Evolutionary conservation across 2,888 invertebrate species (phyloP).

Genomic region (Anarsia innoxiella): DNA sequence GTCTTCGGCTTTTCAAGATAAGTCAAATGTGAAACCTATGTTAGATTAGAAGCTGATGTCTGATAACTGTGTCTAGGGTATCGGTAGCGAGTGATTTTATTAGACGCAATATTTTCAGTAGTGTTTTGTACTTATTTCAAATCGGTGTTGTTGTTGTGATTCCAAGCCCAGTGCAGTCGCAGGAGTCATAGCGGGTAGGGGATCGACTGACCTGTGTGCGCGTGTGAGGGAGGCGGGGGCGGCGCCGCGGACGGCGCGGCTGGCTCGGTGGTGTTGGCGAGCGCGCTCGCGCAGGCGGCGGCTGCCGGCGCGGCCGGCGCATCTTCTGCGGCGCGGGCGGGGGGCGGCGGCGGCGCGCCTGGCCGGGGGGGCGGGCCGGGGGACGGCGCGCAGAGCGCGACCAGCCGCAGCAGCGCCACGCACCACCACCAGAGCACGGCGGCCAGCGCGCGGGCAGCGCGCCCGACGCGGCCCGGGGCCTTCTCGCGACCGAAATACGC

Average conservation of each 20-base stretch:
- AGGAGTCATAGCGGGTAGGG: no score
- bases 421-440: slow-evolving; percentile 74
- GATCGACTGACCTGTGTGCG: slow-evolving; percentile 59
- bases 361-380: slow-evolving; percentile 55
- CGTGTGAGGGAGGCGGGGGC: slow-evolving; percentile 36
- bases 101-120: no score
- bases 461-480: slow-evolving; percentile 68
- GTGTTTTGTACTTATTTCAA: no score
- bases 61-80: no score
- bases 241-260: slow-evolving; percentile 23
- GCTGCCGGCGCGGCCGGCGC: slow-evolving; percentile 56
- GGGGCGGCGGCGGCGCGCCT: slow-evolving; percentile 53
- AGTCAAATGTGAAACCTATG: no score
- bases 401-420: slow-evolving; percentile 73
- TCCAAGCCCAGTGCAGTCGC: no score
- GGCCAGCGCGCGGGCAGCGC: slow-evolving; percentile 72
- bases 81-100: no score
- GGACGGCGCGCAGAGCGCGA: slow-evolving; percentile 68
- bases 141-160: no score
- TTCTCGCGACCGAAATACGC: slow-evolving; percentile 69
- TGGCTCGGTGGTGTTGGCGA: slow-evolving; percentile 53
- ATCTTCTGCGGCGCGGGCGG: slow-evolving; percentile 65
- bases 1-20: no score
- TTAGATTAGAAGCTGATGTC: no score
- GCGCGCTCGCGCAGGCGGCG: slow-evolving; percentile 63